Conservation (phyloP, 2,888 invertebrate species). For the Tiliacea citrago region DNA sequence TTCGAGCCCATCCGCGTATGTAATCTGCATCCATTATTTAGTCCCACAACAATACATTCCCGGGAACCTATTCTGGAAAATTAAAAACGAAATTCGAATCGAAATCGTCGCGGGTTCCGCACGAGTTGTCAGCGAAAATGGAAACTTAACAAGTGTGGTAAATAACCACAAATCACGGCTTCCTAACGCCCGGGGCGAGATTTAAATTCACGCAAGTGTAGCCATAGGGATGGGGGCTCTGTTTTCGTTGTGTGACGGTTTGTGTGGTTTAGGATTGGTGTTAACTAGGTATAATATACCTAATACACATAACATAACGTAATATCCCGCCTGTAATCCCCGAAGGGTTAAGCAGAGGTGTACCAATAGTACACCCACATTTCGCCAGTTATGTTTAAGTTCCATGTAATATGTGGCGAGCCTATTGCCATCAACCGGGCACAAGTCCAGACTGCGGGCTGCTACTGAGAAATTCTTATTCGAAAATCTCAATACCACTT, state of each 20-base stretch:
- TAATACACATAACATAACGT: too few species aligned
- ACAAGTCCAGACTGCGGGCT: too few species aligned
- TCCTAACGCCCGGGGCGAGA: conserved; percentile 88
- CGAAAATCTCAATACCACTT: too few species aligned
- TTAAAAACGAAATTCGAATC: conserved; percentile 87
- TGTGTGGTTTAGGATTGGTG: background rate
- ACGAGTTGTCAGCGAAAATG: conserved; percentile 86
- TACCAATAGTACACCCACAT: too few species aligned
- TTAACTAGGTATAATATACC: background rate
- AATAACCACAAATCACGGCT: conserved; percentile 90
- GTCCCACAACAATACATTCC: conserved; percentile 68
- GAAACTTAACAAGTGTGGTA: conserved; percentile 89
- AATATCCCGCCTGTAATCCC: too few species aligned
- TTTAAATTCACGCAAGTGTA: conserved; percentile 88
- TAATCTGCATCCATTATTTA: conserved; percentile 71
- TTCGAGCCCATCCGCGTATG: conserved; percentile 65
- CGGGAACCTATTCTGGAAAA: conserved; percentile 83
- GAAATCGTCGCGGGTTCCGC: conserved; percentile 86
- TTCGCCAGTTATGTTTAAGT: too few species aligned
- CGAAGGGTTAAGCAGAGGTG: too few species aligned
- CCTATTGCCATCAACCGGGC: too few species aligned
- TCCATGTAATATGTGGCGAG: too few species aligned
- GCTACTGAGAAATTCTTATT: too few species aligned
- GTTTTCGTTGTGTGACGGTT: conserved; percentile 66
- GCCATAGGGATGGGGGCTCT: conserved; percentile 71